A percentile compares a stretch with the other conserved stretches of the same genome.
Evolutionary conservation across 2,888 invertebrate species (phyloP).

Genomic region (Pyrrhia umbra): DNA sequence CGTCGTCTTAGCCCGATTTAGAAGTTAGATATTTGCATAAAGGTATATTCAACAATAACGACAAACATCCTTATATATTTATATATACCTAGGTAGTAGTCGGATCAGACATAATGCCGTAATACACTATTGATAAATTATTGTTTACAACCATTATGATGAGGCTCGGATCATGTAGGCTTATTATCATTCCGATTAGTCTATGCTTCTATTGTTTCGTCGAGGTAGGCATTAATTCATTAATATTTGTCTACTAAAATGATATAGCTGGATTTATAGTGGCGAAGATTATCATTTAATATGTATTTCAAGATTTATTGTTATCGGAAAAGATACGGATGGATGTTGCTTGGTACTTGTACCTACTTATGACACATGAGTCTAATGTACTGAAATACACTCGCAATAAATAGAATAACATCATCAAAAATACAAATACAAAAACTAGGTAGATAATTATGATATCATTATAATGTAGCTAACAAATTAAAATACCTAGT

Average conservation of each 20-base stretch:
- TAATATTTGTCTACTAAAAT: neutral
- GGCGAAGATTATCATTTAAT: neutral
- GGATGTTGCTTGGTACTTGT: too few relatives aligned
- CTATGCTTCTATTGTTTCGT: constrained; percentile 51
- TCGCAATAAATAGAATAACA: too few relatives aligned
- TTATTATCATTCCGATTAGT: constrained; percentile 58
- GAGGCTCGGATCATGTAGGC: constrained; percentile 34
- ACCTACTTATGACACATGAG: too few relatives aligned
- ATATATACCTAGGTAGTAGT: too few relatives aligned
- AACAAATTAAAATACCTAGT: neutral
- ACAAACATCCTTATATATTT: constrained; percentile 42
- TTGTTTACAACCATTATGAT: constrained; percentile 47
- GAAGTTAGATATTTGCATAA: too few relatives aligned
- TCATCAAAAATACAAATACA: too few relatives aligned
- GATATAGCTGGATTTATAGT: neutral
- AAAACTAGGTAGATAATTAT: too few relatives aligned
- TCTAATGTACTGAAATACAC: neutral
- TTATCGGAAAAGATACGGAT: too few relatives aligned
- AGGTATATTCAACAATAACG: too few relatives aligned
- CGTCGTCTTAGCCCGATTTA: too few relatives aligned
- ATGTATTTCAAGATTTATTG: neutral
- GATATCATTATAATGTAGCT: neutral
- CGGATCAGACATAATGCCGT: constrained; percentile 24
- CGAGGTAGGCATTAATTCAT: neutral
- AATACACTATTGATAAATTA: constrained; percentile 52